These are phyloP conservation scores for Sitta europaea DNA, from an alignment of 2,113 vertebrate genomes.

Conservation along the genomic window DNA sequence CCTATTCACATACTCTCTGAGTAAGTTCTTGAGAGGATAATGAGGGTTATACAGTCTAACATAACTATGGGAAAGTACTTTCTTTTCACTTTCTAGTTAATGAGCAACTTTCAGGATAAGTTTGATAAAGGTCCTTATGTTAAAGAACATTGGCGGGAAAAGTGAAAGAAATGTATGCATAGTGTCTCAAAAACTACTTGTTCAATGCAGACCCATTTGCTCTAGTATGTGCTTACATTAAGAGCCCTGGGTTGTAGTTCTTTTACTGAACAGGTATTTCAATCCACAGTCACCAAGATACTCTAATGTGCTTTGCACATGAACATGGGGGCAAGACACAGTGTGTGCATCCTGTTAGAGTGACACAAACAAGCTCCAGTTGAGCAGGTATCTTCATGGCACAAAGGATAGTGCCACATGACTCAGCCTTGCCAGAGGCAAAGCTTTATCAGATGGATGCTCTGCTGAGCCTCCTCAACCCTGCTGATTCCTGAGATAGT, in stretches of 20 bases:
- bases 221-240: not conserved
- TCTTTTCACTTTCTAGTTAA: constrained; percentile 20
- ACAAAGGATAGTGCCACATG: not conserved
- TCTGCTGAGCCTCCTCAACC: not conserved
- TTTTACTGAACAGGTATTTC: not conserved
- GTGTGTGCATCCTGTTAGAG: not conserved
- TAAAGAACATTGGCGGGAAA: not conserved
- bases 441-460: not conserved
- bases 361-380: not conserved
- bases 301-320: not conserved
- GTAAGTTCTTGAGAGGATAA: not conserved
- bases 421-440: not conserved
- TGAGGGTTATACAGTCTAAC: not conserved
- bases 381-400: not conserved
- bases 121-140: not conserved
- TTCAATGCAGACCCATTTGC: not conserved
- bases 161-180: not conserved
- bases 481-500: not conserved
- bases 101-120: not conserved
- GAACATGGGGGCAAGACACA: not conserved
- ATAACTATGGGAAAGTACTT: not conserved
- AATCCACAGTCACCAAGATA: not conserved
- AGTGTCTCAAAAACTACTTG: not conserved
- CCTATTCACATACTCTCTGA: not conserved
- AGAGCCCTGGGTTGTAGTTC: not conserved